Base-by-base conservation (phyloP, 2,797 vertebrate genomes). In the Danio choprae region DNA sequence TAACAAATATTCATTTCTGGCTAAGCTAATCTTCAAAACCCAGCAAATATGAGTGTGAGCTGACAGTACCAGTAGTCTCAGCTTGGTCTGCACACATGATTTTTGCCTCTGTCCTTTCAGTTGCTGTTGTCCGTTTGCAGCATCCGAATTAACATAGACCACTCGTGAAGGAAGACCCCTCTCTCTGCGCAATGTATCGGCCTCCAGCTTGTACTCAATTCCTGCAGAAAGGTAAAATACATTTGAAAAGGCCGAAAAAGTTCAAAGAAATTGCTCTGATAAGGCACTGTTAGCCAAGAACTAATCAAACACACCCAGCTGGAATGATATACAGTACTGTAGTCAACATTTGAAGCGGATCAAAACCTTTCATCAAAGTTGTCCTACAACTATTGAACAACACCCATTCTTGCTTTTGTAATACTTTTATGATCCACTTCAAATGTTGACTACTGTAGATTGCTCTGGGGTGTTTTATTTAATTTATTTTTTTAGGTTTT, bases 61-160 rank as follows among this genome's bases (percentile, higher is more conserved):
- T 55, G 3, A 64, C 16, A 81, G 84, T 92, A 98, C 96, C 94
- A 94, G 92, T 63, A 98, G 91, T 77, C 84, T 86, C 3, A 97
- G 92, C 7, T 22, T 81, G 0, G 86, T 89, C 41, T 87, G 86
- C 29, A 91, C 88, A 80, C 97, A 98, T 5, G 75, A 38, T 75
- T 79, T 84, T 20, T 84, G 88, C 9, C 92, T 91, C 84, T 96
- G 95, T 58, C 82, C 86, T 9, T 51, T 85, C 6, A 98, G 89
- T 41, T 89, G 90, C 41, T 94, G 80, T 22, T 58, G 88, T 82
- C 92, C 91, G 53, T 60, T 87, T 3, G 89, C 80, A 10, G 6
- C 15, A 0, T 63, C 67, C 43, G 86, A 83, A 50, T 85, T 84
- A 70, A 38, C 76, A 86, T 96, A 94, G 4, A 87, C 85, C 18